A percentile compares a stretch with the other conserved stretches of the same genome.
These are phyloP conservation scores for Dynastes grantii DNA, from an alignment of 2,888 invertebrate species.

Conservation along the genomic window DNA sequence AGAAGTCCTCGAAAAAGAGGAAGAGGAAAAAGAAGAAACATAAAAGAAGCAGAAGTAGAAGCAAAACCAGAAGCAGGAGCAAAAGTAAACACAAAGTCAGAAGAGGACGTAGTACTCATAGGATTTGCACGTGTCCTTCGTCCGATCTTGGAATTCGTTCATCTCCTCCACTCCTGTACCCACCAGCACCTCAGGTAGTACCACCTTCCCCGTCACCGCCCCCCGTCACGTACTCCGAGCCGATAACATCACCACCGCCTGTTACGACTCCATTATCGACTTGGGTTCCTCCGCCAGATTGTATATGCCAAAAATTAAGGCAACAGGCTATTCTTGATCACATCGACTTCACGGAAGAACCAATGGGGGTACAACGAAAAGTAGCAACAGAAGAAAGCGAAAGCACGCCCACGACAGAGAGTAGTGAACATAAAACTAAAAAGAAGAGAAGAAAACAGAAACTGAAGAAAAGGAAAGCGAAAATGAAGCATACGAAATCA, in stretches of 20 bases:
- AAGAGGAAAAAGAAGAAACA: conserved; percentile 3
- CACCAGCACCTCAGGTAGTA: background rate
- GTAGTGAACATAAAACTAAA: background rate
- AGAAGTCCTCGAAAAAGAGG: no score
- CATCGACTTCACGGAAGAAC: background rate
- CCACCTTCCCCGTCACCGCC: no score
- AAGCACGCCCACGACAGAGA: background rate
- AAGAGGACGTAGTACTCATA: background rate
- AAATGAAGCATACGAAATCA: conserved; percentile 12
- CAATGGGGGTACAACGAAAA: background rate
- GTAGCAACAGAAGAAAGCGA: background rate
- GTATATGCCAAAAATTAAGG: background rate
- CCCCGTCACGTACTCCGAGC: no score
- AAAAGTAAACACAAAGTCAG: background rate
- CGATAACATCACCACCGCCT: no score
- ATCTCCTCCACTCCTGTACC: background rate
- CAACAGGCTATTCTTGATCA: background rate
- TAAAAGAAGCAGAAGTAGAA: conserved; percentile 2
- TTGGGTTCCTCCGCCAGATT: background rate
- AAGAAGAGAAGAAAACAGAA: background rate
- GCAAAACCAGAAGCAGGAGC: background rate
- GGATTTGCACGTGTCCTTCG: background rate
- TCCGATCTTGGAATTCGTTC: background rate
- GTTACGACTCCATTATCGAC: no score
- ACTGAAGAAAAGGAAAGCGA: conserved; percentile 10